Percentiles rank a stretch among this genome's conserved stretches.
These are phyloP conservation scores for Brachionus rotundiformis DNA, from an alignment of 1,140 invertebrate species.

Conservation along the genomic window DNA sequence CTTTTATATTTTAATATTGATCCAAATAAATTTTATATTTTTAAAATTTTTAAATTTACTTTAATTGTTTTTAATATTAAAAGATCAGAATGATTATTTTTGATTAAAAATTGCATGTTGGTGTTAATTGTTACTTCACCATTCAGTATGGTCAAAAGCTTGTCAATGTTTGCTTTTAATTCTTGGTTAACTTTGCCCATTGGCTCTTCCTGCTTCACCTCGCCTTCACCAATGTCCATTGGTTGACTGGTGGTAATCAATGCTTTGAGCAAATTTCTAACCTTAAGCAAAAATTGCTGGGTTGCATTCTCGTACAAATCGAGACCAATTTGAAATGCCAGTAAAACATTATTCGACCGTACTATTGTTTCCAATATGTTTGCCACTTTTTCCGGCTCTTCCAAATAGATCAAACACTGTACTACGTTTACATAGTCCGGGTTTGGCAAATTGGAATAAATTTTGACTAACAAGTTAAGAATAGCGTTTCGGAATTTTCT, in stretches of 20 bases:
- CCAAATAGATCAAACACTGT: conserved; percentile 89
- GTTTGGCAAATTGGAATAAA: conserved; percentile 80
- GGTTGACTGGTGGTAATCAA: conserved; percentile 70
- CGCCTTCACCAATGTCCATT: conserved; percentile 50
- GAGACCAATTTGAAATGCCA: conserved; percentile 98
- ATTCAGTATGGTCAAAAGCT: conserved; percentile 85
- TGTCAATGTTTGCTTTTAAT: conserved; percentile 69
- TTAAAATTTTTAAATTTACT: conserved; percentile 53
- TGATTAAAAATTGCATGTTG: conserved; percentile 94
- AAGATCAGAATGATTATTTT: conserved; percentile 96
- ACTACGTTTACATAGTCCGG: conserved; percentile 71
- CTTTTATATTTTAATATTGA: conserved; percentile 65
- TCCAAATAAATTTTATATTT: too few species aligned
- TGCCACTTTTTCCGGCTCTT: conserved; percentile 78
- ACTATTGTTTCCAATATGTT: conserved; percentile 85
- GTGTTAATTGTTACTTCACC: conserved; percentile 92
- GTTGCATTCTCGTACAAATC: conserved; percentile 98
- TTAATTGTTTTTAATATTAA: conserved; percentile 91
- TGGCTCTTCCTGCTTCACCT: conserved; percentile 49
- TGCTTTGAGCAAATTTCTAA: conserved; percentile 70
- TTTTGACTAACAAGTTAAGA: conserved; percentile 79
- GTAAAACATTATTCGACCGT: conserved; percentile 77
- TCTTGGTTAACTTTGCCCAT: conserved; percentile 50
- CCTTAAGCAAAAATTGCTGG: conserved; percentile 76
- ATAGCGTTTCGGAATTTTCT: conserved; percentile 86